Evolutionary conservation across 2,888 invertebrate species (phyloP).

Genomic region (Standfussiana lucernea): DNA sequence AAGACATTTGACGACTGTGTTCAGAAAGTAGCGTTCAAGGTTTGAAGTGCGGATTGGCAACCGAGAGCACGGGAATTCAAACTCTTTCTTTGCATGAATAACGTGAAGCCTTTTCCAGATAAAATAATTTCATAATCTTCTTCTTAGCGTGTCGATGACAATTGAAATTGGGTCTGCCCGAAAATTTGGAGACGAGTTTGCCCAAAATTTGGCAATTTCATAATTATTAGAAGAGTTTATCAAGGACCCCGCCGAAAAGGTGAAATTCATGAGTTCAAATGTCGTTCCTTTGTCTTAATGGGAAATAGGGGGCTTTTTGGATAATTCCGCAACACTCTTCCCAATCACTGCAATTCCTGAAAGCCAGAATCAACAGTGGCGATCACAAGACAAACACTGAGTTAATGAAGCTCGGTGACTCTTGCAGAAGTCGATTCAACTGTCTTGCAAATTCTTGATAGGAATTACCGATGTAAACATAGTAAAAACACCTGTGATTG

Average conservation of each 20-base stretch:
- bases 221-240: background rate
- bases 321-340: background rate
- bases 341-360: background rate
- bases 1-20: background rate
- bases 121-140: background rate
- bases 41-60: background rate
- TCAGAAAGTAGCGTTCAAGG: background rate
- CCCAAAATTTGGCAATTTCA: no score
- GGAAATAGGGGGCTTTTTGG: no score
- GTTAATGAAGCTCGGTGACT: background rate
- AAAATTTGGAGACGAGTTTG: no score
- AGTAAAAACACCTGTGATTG: background rate
- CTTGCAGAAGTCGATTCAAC: background rate
- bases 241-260: background rate
- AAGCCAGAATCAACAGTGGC: background rate
- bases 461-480: background rate
- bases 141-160: no score
- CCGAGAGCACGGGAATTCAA: background rate
- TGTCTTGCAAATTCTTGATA: background rate
- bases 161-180: no score
- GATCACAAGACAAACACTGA: background rate
- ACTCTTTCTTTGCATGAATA: background rate
- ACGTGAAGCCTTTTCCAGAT: background rate
- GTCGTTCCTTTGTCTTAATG: background rate
- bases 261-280: background rate